Evolutionary conservation across 64 coral and sea anemone genomes (phyloP).

Genomic region (Stichodactyla mertensii): DNA sequence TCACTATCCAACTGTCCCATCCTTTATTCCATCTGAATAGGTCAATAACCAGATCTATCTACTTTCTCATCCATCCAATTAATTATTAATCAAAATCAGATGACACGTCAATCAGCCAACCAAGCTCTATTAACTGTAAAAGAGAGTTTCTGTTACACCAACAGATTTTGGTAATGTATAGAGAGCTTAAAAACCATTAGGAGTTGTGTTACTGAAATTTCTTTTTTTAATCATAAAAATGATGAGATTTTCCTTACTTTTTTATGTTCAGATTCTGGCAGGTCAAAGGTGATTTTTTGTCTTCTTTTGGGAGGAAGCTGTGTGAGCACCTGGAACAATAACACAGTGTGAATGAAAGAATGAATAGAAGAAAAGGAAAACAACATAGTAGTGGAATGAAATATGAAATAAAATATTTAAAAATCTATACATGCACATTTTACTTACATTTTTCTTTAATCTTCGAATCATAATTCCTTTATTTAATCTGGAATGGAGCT

Average conservation of each 20-base stretch:
- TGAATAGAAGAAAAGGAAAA: neutral
- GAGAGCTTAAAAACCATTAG: too few relatives aligned
- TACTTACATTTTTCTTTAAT: slow-evolving; percentile 71
- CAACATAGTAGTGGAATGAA: neutral
- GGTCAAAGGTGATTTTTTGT: slow-evolving; percentile 90
- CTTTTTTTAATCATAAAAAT: neutral
- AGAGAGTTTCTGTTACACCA: too few relatives aligned
- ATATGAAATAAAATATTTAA: neutral
- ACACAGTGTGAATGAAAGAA: neutral
- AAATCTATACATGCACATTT: neutral
- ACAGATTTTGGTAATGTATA: too few relatives aligned
- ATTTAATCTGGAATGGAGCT: slow-evolving; percentile 52
- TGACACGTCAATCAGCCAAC: too few relatives aligned
- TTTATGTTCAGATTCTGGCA: slow-evolving; percentile 75
- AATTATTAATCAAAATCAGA: too few relatives aligned
- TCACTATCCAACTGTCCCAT: too few relatives aligned
- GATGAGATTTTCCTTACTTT: neutral
- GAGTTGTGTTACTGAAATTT: too few relatives aligned
- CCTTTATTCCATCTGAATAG: too few relatives aligned
- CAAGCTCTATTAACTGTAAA: too few relatives aligned
- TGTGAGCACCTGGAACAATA: slow-evolving; percentile 58
- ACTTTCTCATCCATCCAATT: too few relatives aligned
- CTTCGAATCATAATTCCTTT: slow-evolving; percentile 75
- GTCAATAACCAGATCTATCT: too few relatives aligned
- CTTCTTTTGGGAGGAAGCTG: slow-evolving; percentile 93